phyloP scores from a whole-genome alignment of 2,113 vertebrate genomes.

The Cardinalis cardinalis region DNA sequence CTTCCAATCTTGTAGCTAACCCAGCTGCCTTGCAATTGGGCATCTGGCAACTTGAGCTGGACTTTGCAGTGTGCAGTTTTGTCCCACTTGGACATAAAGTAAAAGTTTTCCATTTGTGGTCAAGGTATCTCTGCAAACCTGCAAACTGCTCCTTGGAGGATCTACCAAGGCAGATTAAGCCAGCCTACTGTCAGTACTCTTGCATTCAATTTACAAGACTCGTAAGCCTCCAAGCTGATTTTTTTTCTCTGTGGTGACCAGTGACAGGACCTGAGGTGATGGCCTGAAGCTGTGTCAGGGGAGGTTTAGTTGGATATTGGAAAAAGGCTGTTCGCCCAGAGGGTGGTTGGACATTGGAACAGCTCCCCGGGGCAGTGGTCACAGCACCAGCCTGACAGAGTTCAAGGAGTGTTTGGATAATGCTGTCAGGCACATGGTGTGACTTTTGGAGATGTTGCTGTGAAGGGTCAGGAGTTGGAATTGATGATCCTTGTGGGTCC shows the following conservation, averaged over 20 bases:
- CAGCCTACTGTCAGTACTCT: background rate
- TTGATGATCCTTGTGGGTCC: background rate
- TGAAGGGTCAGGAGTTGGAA: background rate
- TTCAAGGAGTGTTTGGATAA: background rate
- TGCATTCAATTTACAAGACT: background rate
- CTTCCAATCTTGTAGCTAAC: background rate
- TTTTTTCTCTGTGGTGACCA: background rate
- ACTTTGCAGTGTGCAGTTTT: background rate
- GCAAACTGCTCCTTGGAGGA: background rate
- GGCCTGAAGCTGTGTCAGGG: background rate
- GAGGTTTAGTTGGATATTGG: background rate
- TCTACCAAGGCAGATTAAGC: background rate
- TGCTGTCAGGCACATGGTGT: background rate
- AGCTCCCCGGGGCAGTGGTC: background rate
- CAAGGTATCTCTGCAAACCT: background rate
- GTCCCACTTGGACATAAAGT: background rate
- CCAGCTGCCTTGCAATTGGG: background rate
- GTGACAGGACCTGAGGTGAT: background rate
- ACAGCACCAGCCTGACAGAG: background rate
- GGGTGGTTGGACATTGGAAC: background rate
- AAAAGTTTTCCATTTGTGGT: background rate
- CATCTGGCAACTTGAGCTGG: background rate
- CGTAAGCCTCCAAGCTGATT: background rate
- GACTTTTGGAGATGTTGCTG: background rate
- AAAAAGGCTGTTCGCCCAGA: background rate